A percentile compares a stretch with the other conserved stretches of the same genome.
These are phyloP conservation scores for Agrochola macilenta DNA, from an alignment of 2,888 invertebrate genomes.

Conservation along the genomic window DNA sequence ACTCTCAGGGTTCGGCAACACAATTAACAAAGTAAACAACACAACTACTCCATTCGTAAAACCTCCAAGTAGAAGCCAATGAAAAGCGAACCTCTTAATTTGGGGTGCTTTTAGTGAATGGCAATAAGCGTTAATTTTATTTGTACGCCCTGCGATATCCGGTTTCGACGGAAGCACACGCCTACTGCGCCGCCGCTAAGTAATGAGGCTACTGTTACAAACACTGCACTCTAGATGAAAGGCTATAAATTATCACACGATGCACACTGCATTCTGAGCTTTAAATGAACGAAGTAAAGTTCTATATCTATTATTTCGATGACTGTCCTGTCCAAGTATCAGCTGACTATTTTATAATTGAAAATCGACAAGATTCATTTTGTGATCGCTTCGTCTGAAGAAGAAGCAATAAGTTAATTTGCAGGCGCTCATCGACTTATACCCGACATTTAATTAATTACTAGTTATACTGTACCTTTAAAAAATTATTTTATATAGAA, in stretches of 20 bases:
- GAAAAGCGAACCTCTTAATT: slow-evolving; percentile 73
- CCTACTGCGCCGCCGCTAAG: slow-evolving; percentile 85
- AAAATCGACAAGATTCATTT: slow-evolving; percentile 66
- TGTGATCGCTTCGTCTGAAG: slow-evolving; percentile 48
- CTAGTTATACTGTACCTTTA: background rate
- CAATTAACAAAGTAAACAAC: slow-evolving; percentile 64
- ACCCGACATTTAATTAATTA: slow-evolving; percentile 13
- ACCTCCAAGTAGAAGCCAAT: slow-evolving; percentile 61
- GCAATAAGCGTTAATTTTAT: slow-evolving; percentile 88
- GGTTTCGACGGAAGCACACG: slow-evolving; percentile 87
- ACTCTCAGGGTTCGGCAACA: slow-evolving; percentile 58
- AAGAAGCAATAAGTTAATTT: slow-evolving; percentile 53
- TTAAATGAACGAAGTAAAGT: slow-evolving; percentile 59
- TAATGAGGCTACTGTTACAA: slow-evolving; percentile 88
- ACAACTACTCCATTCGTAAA: slow-evolving; percentile 62
- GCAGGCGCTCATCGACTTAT: slow-evolving; percentile 14
- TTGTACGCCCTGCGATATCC: slow-evolving; percentile 85
- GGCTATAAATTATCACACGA: slow-evolving; percentile 70
- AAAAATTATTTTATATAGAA: background rate
- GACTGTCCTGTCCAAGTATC: slow-evolving; percentile 42
- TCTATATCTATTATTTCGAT: slow-evolving; percentile 29
- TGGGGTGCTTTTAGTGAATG: slow-evolving; percentile 75
- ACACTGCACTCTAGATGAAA: slow-evolving; percentile 75
- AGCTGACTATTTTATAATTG: slow-evolving; percentile 65
- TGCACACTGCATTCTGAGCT: slow-evolving; percentile 67